Evolutionary conservation across 2,888 invertebrate species (phyloP).

Genomic region (Neoitamus cyanurus): DNA sequence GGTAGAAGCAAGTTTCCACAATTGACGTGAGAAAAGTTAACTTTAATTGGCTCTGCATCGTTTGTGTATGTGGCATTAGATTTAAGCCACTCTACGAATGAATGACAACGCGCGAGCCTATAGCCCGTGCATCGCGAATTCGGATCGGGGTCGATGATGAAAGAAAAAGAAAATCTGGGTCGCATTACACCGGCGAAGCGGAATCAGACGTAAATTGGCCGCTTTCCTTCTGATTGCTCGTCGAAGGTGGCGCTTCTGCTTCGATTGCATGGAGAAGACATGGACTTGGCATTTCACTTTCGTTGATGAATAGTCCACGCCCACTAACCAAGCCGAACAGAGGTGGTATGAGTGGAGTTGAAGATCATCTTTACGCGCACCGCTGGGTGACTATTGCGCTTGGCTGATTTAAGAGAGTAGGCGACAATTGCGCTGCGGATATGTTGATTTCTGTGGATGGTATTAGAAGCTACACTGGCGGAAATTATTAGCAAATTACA

Average conservation of each 20-base stretch:
- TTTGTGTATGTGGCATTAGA: not conserved
- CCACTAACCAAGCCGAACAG: not conserved
- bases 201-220: not conserved
- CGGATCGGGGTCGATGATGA: slow-evolving; percentile 30
- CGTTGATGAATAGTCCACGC: not conserved
- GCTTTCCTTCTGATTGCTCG: not conserved
- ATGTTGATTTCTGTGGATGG: not conserved
- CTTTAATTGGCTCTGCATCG: not conserved
- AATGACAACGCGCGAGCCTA: not conserved
- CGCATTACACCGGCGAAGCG: slow-evolving; percentile 24
- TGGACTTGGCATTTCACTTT: not conserved
- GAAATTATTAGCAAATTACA: not conserved
- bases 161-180: slow-evolving; percentile 34
- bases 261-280: not conserved
- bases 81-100: not conserved
- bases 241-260: not conserved
- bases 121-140: not conserved
- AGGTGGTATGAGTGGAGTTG: not conserved
- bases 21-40: slow-evolving; percentile 24
- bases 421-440: not conserved
- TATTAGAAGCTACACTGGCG: not conserved
- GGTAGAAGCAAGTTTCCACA: not conserved
- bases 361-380: not conserved
- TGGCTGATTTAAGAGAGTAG: not conserved
- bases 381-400: not conserved